These are phyloP conservation scores for Alectura lathami DNA, from an alignment of 2,113 vertebrate genomes.

Conservation along the genomic window DNA sequence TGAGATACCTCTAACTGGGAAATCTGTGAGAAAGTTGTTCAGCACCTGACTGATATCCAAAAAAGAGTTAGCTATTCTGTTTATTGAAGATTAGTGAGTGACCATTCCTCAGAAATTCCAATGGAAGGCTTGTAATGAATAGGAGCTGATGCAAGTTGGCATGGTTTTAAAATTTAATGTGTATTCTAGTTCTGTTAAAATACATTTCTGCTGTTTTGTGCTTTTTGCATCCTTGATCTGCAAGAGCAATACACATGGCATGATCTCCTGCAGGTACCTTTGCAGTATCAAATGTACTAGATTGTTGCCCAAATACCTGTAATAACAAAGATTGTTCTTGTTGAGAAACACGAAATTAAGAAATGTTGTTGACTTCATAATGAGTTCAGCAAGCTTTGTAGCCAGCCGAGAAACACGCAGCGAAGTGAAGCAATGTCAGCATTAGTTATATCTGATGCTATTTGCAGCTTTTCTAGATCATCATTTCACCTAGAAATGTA, in stretches of 20 bases:
- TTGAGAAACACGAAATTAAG: neutral
- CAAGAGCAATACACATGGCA: neutral
- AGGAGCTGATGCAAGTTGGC: neutral
- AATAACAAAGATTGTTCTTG: neutral
- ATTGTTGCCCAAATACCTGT: neutral
- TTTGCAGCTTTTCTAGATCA: neutral
- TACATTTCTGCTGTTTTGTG: neutral
- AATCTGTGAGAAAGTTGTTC: neutral
- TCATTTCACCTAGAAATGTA: accelerated
- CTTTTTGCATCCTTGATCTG: neutral
- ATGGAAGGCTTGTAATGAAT: neutral
- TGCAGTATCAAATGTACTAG: neutral
- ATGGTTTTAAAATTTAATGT: neutral
- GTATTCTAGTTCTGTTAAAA: neutral
- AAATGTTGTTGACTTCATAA: neutral
- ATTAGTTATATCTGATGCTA: neutral
- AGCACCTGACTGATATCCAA: neutral
- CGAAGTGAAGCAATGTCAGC: neutral
- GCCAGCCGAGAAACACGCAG: neutral
- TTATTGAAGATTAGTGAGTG: neutral
- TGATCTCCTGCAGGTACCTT: neutral
- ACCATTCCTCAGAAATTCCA: neutral
- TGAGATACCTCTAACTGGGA: neutral
- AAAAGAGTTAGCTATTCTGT: neutral
- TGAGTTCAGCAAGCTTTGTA: neutral